Conservation (phyloP, 2,888 invertebrate genomes). For the Saturnia japonica region DNA sequence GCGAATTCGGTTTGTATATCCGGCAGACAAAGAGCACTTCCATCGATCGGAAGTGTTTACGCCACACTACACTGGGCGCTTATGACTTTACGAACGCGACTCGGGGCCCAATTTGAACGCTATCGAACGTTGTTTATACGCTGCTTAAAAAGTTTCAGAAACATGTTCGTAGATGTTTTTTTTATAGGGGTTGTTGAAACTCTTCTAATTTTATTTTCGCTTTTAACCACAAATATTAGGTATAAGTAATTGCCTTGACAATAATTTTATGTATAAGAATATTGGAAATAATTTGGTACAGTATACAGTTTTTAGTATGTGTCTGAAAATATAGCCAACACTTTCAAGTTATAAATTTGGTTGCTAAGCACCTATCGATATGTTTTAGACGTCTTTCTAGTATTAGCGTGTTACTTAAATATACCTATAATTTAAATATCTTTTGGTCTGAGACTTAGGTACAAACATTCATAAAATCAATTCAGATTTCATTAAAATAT, state of each 20-base stretch:
- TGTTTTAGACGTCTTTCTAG: too few relatives aligned
- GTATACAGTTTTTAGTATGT: too few relatives aligned
- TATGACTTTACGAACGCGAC: constrained; percentile 55
- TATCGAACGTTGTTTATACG: constrained; percentile 76
- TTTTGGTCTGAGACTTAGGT: too few relatives aligned
- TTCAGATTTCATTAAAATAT: too few relatives aligned
- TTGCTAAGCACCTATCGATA: too few relatives aligned
- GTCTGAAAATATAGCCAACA: too few relatives aligned
- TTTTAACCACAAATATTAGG: constrained; percentile 27
- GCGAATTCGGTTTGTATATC: constrained; percentile 80
- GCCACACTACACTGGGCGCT: constrained; percentile 53
- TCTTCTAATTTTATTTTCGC: constrained; percentile 56
- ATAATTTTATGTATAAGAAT: too few relatives aligned
- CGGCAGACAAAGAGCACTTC: constrained; percentile 74
- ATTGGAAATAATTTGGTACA: neutral
- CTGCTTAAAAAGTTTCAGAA: constrained; percentile 72
- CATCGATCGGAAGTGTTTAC: constrained; percentile 70
- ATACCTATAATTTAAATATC: too few relatives aligned
- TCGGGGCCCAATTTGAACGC: constrained; percentile 66
- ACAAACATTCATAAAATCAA: too few relatives aligned
- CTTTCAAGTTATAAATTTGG: too few relatives aligned
- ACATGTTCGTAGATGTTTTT: constrained; percentile 68
- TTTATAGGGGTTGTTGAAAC: constrained; percentile 64
- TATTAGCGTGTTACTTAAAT: too few relatives aligned
- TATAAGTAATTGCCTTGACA: too few relatives aligned